Conservation (phyloP, 2,888 invertebrate genomes). For the Andrena camellia region DNA sequence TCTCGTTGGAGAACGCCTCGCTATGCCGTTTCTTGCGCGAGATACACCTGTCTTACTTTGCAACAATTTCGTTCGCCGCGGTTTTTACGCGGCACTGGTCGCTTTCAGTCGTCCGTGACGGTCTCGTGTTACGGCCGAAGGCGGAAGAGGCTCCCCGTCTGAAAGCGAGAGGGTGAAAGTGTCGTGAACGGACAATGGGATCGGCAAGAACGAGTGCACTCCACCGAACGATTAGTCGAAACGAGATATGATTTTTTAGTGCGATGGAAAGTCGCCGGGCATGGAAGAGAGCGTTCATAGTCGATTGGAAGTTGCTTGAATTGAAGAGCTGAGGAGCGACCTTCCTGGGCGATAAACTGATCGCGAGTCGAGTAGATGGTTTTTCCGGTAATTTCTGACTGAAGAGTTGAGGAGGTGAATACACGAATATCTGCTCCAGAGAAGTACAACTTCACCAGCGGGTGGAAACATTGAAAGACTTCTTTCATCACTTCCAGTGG, state of each 20-base stretch:
- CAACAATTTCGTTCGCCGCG: neutral
- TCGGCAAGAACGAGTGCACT: constrained; percentile 25
- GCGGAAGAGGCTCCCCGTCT: constrained; percentile 46
- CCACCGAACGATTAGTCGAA: constrained; percentile 19
- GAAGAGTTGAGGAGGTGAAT: no score
- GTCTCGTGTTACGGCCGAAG: constrained; percentile 21
- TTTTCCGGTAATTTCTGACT: no score
- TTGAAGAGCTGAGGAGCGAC: neutral
- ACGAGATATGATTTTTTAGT: neutral
- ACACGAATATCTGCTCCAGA: no score
- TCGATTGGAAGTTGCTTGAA: neutral
- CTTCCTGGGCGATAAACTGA: no score
- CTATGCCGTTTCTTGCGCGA: constrained; percentile 16
- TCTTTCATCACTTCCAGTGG: no score
- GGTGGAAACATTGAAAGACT: no score
- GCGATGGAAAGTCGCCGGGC: neutral
- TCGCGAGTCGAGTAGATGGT: no score
- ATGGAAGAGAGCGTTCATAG: neutral
- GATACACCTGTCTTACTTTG: constrained; percentile 32
- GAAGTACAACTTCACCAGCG: no score
- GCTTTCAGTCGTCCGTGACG: constrained; percentile 10
- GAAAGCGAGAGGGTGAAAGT: constrained; percentile 67
- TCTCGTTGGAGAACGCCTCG: constrained; percentile 1
- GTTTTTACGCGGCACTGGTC: constrained; percentile 16
- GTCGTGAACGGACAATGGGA: constrained; percentile 50